phyloP scores from a whole-genome alignment of 2,797 vertebrate genomes.

The Botia kubotai region DNA sequence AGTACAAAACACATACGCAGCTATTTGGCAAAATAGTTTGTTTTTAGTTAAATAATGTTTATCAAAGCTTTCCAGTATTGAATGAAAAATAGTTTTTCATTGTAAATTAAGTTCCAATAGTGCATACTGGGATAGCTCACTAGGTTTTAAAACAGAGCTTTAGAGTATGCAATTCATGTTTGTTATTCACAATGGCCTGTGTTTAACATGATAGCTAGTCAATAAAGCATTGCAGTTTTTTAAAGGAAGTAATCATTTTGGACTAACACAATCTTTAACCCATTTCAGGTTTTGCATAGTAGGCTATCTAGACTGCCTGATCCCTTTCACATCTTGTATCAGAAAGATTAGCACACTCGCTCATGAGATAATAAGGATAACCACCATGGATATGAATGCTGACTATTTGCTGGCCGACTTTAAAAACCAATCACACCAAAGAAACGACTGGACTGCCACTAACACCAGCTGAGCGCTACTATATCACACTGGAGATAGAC shows the following conservation, averaged over 20 bases:
- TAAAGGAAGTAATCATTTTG: slow-evolving; percentile 10
- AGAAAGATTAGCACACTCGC: slow-evolving; percentile 96
- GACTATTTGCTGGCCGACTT: slow-evolving; percentile 81
- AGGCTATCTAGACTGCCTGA: slow-evolving; percentile 93
- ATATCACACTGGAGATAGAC: slow-evolving; percentile 83
- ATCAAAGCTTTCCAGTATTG: background rate
- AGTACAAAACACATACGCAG: background rate
- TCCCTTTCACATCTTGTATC: slow-evolving; percentile 90
- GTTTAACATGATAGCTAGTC: slow-evolving; percentile 29
- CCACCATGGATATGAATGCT: slow-evolving; percentile 91
- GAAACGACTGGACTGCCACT: slow-evolving; percentile 91
- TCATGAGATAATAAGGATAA: slow-evolving; percentile 93
- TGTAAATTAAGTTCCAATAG: too few species aligned
- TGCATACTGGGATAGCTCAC: background rate
- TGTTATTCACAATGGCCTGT: background rate
- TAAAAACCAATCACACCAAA: slow-evolving; percentile 68
- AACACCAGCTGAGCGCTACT: slow-evolving; percentile 85
- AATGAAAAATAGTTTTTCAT: too few species aligned
- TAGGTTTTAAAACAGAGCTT: slow-evolving; percentile 29
- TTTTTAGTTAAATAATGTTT: background rate
- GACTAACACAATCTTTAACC: slow-evolving; percentile 84
- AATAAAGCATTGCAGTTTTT: slow-evolving; percentile 40
- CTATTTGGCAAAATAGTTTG: background rate
- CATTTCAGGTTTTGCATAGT: slow-evolving; percentile 99
- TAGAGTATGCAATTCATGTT: background rate